Percentiles rank a stretch among this genome's conserved stretches.
Conservation (phyloP, 2,113 vertebrate species). For the Onychostruthus taczanowskii region DNA sequence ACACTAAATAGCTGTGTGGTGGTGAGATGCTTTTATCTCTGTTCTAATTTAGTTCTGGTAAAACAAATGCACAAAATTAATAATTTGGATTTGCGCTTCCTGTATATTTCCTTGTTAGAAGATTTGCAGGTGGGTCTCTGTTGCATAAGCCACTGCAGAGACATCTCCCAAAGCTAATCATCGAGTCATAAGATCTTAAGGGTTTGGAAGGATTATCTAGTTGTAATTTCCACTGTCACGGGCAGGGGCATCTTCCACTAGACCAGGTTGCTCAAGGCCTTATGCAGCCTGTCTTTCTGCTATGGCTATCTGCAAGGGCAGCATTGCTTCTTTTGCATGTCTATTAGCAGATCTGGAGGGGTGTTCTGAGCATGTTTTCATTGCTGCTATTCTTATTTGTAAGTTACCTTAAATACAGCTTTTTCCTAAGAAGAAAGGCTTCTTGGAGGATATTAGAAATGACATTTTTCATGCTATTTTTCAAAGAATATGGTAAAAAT, state of each 20-base stretch:
- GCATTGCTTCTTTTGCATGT: not conserved
- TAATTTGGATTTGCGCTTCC: not conserved
- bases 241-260: not conserved
- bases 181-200: not conserved
- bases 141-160: not conserved
- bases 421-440: not conserved
- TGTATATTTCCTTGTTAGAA: not conserved
- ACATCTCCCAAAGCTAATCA: not conserved
- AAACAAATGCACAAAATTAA: constrained; percentile 1
- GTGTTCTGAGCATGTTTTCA: not conserved
- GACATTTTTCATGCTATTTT: not conserved
- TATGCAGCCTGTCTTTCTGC: not conserved
- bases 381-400: not conserved
- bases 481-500: not conserved
- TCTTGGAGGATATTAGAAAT: not conserved
- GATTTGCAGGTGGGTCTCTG: not conserved
- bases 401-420: not conserved
- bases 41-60: not conserved
- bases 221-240: not conserved
- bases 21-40: not conserved
- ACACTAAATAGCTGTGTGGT: not conserved
- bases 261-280: not conserved
- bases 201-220: not conserved
- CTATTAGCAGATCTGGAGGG: not conserved
- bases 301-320: not conserved